Percentiles rank a stretch among this genome's conserved stretches.
Conservation (phyloP, 1,140 invertebrate genomes). For the Pogonognathellus flavescens region DNA sequence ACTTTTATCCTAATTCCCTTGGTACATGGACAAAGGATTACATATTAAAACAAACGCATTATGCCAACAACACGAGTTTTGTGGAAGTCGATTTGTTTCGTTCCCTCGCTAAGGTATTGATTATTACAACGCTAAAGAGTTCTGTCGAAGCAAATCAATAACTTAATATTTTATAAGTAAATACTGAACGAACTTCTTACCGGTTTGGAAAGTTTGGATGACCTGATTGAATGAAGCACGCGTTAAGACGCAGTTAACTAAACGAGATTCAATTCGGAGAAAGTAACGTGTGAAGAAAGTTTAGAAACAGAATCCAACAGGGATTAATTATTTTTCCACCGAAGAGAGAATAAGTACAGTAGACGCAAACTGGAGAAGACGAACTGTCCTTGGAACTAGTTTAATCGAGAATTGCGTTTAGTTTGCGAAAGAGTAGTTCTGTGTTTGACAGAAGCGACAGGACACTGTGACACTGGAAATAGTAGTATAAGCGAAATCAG, state of each 20-base stretch:
- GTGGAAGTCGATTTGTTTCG: too few relatives aligned
- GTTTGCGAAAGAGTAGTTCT: constrained; percentile 12
- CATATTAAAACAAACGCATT: too few relatives aligned
- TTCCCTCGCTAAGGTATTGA: too few relatives aligned
- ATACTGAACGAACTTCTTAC: constrained; percentile 8
- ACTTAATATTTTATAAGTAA: neutral
- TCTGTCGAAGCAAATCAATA: too few relatives aligned
- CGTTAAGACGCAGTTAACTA: neutral
- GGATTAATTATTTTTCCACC: neutral
- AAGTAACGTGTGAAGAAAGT: neutral
- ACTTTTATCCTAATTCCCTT: too few relatives aligned
- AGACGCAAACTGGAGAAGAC: neutral
- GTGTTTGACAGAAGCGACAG: constrained; percentile 15
- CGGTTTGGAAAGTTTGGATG: neutral
- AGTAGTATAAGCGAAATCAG: constrained; percentile 14
- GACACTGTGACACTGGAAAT: constrained; percentile 35
- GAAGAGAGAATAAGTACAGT: neutral
- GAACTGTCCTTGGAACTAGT: neutral
- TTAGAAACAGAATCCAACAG: neutral
- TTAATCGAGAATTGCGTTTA: constrained; percentile 7
- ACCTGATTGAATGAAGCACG: neutral
- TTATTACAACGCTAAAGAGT: too few relatives aligned
- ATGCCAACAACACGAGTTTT: too few relatives aligned
- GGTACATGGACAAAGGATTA: too few relatives aligned
- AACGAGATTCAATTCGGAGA: neutral